phyloP scores from a whole-genome alignment of 1,140 invertebrate genomes.

The Ceratitis capitata region DNA sequence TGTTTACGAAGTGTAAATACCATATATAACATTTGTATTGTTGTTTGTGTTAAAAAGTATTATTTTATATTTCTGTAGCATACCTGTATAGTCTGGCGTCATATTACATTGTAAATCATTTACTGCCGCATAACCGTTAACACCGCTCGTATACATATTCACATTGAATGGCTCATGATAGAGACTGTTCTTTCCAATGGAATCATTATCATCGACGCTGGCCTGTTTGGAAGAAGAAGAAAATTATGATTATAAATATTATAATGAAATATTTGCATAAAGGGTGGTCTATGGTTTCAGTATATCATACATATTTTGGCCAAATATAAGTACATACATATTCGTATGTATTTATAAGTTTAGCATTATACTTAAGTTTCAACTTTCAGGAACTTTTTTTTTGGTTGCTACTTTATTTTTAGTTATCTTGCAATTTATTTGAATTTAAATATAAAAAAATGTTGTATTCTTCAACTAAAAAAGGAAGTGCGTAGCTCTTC shows the following conservation, averaged over 20 bases:
- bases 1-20: neutral
- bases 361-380: too few relatives aligned
- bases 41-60: neutral
- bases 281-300: too few relatives aligned
- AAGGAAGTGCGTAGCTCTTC: too few relatives aligned
- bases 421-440: too few relatives aligned
- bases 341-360: too few relatives aligned
- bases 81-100: constrained; percentile 68
- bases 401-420: too few relatives aligned
- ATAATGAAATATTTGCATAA: neutral
- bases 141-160: constrained; percentile 66
- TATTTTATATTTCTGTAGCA: constrained; percentile 47
- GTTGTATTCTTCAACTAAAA: too few relatives aligned
- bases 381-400: too few relatives aligned
- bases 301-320: too few relatives aligned
- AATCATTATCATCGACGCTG: constrained; percentile 65
- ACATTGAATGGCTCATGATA: constrained; percentile 68
- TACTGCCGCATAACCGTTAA: constrained; percentile 64
- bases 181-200: constrained; percentile 66
- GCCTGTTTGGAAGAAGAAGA: constrained; percentile 46
- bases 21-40: neutral
- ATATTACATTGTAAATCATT: constrained; percentile 66
- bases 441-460: too few relatives aligned
- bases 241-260: neutral
- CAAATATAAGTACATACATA: too few relatives aligned